Evolutionary conservation across 2,113 vertebrate genomes (phyloP), one percentile per base, ranked within the genome.

Genomic region (Notechis scutatus): DNA sequence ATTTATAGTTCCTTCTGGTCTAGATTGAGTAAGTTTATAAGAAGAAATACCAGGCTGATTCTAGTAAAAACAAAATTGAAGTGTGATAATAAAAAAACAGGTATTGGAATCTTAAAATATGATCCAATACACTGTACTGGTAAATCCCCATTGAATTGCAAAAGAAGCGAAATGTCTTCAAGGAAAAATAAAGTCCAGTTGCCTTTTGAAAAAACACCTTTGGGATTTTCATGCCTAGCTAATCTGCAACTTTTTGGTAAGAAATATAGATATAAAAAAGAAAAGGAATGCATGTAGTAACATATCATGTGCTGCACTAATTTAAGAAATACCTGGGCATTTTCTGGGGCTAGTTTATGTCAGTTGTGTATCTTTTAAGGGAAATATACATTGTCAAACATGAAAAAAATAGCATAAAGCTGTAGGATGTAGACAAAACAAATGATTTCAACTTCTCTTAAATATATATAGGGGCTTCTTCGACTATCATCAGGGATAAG

Each of bases 401-500:
- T 94, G 88, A 96, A 95, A 94, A n/a, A 89, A 88, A 88, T 34
- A 39, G 88, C 91, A 50, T 95, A 92, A 95, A 23, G 56, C 81
- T 94, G 93, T 93, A 92, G 94, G 96, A 87, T 45, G 24, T 54
- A 14, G 29, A 59, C 29, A 93, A 96, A 97, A 94, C 88, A 96
- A 96, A 97, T 95, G 92, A 95, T 94, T 95, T 91, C 95, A 56
- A 92, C 88, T 94, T 95, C 15, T 54, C 92, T 96, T 92, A 96
- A 96, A 96, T 97, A 94, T 95, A 95, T 39, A 91, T 95, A 90
- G 90, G 91, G 14, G 86, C 24, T 96, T 94, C 96, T 97, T 97
- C 94, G 94, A 94, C 50, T 95, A 96, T 95, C 95, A 96, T 96
- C 93, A 96, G 85, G 88, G 95, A 93, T 95, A 97, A 97, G 95